Conservation (phyloP, 2,888 invertebrate species). For the Drosophila kambysellisi region DNA sequence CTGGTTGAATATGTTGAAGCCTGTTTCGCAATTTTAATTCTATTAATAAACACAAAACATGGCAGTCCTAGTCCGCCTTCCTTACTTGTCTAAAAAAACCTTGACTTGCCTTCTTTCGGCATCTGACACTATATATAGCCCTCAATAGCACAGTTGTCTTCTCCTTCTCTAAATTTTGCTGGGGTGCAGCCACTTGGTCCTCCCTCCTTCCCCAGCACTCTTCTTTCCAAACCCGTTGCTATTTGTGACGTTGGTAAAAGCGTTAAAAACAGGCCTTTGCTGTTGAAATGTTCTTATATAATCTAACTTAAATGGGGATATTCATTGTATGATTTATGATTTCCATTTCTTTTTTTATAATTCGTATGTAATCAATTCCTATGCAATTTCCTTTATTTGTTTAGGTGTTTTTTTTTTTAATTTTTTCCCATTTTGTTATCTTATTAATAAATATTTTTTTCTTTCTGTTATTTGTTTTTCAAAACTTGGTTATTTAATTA, state of each 20-base stretch:
- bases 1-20: constrained; percentile 8
- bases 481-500: neutral
- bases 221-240: constrained; percentile 44
- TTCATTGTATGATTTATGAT: neutral
- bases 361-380: neutral
- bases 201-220: neutral
- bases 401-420: neutral
- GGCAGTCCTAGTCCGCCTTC: neutral
- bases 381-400: neutral
- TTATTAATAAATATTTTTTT: constrained; percentile 3
- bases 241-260: constrained; percentile 39
- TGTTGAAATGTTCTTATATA: neutral
- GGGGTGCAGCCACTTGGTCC: constrained; percentile 35
- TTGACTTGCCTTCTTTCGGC: constrained; percentile 1
- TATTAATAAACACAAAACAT: constrained; percentile 20
- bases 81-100: neutral
- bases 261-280: constrained; percentile 9
- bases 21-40: constrained; percentile 13
- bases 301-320: constrained; percentile 25
- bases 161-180: constrained; percentile 2
- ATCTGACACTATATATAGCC: constrained; percentile 24
- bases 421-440: constrained; percentile 5
- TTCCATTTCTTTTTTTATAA: neutral
- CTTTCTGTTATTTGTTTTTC: neutral
- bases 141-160: constrained; percentile 5